These are phyloP conservation scores for Reinhardtius hippoglossoides DNA, from an alignment of 2,113 vertebrate genomes.

Conservation along the genomic window DNA sequence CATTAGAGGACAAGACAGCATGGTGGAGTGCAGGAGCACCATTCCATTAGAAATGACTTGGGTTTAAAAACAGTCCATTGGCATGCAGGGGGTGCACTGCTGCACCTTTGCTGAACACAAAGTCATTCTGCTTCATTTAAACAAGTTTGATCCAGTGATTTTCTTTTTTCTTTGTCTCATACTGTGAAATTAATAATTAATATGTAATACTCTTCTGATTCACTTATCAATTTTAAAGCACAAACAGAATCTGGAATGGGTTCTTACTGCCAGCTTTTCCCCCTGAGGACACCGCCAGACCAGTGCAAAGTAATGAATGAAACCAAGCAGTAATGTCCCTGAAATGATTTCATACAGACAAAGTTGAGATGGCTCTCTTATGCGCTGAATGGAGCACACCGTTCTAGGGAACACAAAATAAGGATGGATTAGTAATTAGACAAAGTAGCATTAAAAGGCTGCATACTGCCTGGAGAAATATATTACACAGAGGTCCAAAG, in stretches of 20 bases:
- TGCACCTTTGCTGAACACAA: conserved; percentile 44
- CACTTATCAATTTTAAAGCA: conserved; percentile 78
- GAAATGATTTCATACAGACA: conserved; percentile 66
- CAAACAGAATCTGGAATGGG: conserved; percentile 70
- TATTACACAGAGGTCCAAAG: neutral
- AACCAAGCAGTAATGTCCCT: conserved; percentile 65
- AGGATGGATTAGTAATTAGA: conserved; percentile 37
- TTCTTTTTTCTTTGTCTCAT: conserved; percentile 52
- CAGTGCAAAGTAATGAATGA: conserved; percentile 62
- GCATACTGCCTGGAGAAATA: neutral
- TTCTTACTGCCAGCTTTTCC: conserved; percentile 38
- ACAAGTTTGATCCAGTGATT: conserved; percentile 61
- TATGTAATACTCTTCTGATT: conserved; percentile 76
- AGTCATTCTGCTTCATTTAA: conserved; percentile 76
- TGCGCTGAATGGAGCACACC: neutral
- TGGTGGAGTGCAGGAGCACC: conserved; percentile 15
- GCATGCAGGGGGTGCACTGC: conserved; percentile 37
- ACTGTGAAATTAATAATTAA: conserved; percentile 80
- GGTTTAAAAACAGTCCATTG: conserved; percentile 29
- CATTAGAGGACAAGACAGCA: conserved; percentile 37
- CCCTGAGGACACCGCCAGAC: conserved; percentile 50
- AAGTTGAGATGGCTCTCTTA: conserved; percentile 35
- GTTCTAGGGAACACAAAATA: conserved; percentile 6
- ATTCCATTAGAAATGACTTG: conserved; percentile 30
- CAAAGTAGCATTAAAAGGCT: conserved; percentile 6